phyloP scores from a whole-genome alignment of 2,888 invertebrate species.

The Pomacea canaliculata region DNA sequence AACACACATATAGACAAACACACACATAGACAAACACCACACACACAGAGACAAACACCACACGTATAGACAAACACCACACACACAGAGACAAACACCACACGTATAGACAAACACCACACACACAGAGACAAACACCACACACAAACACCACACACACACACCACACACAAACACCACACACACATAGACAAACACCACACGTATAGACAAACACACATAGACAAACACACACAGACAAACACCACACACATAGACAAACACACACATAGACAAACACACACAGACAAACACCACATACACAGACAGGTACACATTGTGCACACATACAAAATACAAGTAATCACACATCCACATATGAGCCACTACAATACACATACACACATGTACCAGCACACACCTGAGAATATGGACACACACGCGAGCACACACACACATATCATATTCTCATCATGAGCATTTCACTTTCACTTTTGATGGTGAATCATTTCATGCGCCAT shows the following conservation, averaged over 20 bases:
- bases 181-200: neutral
- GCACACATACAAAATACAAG: neutral
- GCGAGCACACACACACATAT: neutral
- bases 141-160: conserved; percentile 7
- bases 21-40: conserved; percentile 1
- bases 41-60: neutral
- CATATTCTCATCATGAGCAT: too few species aligned
- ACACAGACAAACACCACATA: conserved; percentile 1
- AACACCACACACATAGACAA: neutral
- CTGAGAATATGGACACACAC: neutral
- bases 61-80: conserved; percentile 8
- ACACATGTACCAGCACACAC: neutral
- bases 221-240: conserved; percentile 1
- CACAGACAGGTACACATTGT: neutral
- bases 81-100: neutral
- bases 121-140: conserved; percentile 26
- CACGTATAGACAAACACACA: conserved; percentile 5
- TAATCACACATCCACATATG: neutral
- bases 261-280: too few species aligned
- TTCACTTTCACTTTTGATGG: too few species aligned
- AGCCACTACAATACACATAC: neutral
- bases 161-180: neutral
- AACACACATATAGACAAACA: neutral
- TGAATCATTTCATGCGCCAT: too few species aligned
- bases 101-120: neutral